Percentiles rank a stretch among this genome's conserved stretches.
phyloP scores from a whole-genome alignment of 1,140 invertebrate species.

The Diachasma alloeum region DNA sequence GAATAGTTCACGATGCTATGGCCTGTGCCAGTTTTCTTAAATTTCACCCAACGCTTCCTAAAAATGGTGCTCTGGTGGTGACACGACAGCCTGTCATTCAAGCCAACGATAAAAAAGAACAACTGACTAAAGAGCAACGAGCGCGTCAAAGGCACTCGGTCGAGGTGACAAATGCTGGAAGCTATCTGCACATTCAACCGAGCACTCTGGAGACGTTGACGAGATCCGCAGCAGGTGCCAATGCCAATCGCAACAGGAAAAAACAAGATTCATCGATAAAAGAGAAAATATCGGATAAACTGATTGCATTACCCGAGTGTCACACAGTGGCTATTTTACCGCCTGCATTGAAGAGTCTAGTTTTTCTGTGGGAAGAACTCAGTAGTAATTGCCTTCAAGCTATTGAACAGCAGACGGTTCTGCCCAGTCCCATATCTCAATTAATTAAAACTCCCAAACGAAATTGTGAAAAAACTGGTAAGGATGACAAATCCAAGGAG shows the following conservation, averaged over 20 bases:
- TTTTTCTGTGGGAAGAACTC: slow-evolving; percentile 91
- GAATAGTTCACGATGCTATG: slow-evolving; percentile 96
- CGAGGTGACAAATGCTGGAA: slow-evolving; percentile 81
- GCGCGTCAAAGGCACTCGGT: slow-evolving; percentile 84
- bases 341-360: slow-evolving; percentile 83
- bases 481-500: slow-evolving; percentile 61
- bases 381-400: slow-evolving; percentile 74
- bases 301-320: slow-evolving; percentile 56
- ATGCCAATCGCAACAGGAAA: slow-evolving; percentile 71
- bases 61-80: slow-evolving; percentile 79
- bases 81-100: slow-evolving; percentile 62
- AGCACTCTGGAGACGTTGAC: slow-evolving; percentile 80
- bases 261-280: slow-evolving; percentile 67
- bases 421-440: slow-evolving; percentile 62
- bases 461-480: slow-evolving; percentile 36
- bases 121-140: slow-evolving; percentile 68
- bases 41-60: slow-evolving; percentile 89
- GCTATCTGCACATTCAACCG: slow-evolving; percentile 81
- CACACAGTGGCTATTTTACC: slow-evolving; percentile 79
- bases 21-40: slow-evolving; percentile 95
- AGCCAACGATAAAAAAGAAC: slow-evolving; percentile 59
- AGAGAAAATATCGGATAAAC: slow-evolving; percentile 65
- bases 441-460: slow-evolving; percentile 62
- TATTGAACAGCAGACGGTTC: slow-evolving; percentile 68
- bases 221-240: slow-evolving; percentile 77